Evolutionary conservation across 2,888 invertebrate genomes (phyloP).

Genomic region (Drosophila austrosaltans): DNA sequence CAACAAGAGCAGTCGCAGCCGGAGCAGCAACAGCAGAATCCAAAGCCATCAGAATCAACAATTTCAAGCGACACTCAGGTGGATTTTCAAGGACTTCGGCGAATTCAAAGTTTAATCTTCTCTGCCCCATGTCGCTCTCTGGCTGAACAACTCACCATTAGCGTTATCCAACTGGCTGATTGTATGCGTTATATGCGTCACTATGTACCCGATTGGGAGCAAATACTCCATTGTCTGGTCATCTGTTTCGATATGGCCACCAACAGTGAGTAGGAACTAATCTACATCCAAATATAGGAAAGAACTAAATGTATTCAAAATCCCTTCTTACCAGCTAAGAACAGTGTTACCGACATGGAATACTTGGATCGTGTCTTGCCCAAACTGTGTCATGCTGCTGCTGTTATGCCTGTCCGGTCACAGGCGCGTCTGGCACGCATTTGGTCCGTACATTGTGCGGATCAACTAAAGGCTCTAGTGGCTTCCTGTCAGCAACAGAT

Average conservation of each 20-base stretch:
- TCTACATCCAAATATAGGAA: not conserved
- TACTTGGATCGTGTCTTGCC: conserved; percentile 93
- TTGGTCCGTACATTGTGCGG: conserved; percentile 90
- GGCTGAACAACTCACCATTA: conserved; percentile 78
- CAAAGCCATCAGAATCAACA: conserved; percentile 33
- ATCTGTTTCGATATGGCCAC: conserved; percentile 92
- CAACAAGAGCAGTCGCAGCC: conserved; percentile 21
- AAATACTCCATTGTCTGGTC: conserved; percentile 85
- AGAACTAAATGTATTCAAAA: not conserved
- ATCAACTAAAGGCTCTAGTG: conserved; percentile 87
- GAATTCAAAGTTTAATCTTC: conserved; percentile 84
- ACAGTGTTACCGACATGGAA: conserved; percentile 87
- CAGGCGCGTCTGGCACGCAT: conserved; percentile 92
- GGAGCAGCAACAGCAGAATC: conserved; percentile 18
- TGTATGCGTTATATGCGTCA: conserved; percentile 61
- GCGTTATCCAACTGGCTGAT: conserved; percentile 71
- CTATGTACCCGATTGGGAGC: conserved; percentile 75
- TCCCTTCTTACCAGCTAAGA: conserved; percentile 52
- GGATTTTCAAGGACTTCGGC: conserved; percentile 86
- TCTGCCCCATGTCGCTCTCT: conserved; percentile 65
- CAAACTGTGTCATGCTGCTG: conserved; percentile 90
- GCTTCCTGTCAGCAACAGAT: conserved; percentile 94
- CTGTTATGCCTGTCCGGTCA: conserved; percentile 88
- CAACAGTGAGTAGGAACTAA: conserved; percentile 84
- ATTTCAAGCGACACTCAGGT: conserved; percentile 81